These are phyloP conservation scores for Pocillopora meandrina DNA, from an alignment of 92 coral and sea anemone genomes.

Conservation along the genomic window DNA sequence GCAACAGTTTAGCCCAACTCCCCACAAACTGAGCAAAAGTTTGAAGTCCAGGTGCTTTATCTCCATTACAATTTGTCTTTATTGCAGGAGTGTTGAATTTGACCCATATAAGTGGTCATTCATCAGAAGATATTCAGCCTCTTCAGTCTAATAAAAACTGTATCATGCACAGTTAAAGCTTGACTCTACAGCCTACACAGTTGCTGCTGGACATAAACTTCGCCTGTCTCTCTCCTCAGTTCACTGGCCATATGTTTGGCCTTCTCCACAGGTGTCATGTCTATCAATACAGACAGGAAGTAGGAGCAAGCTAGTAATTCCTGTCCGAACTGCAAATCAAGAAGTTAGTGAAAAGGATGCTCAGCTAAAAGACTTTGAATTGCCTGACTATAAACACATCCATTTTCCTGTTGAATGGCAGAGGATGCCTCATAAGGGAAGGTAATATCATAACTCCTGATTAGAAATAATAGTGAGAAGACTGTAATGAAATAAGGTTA, in stretches of 20 bases:
- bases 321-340: slow-evolving; percentile 48
- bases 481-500: too few species aligned
- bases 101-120: slow-evolving; percentile 69
- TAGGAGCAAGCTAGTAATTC: slow-evolving; percentile 54
- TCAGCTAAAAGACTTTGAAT: slow-evolving; percentile 42
- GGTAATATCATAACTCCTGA: neutral
- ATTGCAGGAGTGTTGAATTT: slow-evolving; percentile 68
- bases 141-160: slow-evolving; percentile 53
- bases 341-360: slow-evolving; percentile 37
- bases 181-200: slow-evolving; percentile 67
- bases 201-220: slow-evolving; percentile 69
- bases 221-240: slow-evolving; percentile 79
- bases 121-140: slow-evolving; percentile 45
- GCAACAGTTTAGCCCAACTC: neutral
- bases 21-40: neutral
- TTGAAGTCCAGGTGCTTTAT: too few species aligned
- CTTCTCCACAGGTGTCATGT: slow-evolving; percentile 66
- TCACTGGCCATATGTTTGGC: slow-evolving; percentile 84
- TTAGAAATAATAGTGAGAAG: too few species aligned
- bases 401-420: slow-evolving; percentile 42
- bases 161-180: slow-evolving; percentile 44
- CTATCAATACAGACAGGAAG: slow-evolving; percentile 59
- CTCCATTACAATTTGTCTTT: neutral
- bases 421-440: slow-evolving; percentile 39
- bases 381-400: slow-evolving; percentile 23